Evolutionary conservation across 2,113 vertebrate genomes (phyloP), one percentile per base, ranked within the genome.

Genomic region (Tychaedon coryphoeus): DNA sequence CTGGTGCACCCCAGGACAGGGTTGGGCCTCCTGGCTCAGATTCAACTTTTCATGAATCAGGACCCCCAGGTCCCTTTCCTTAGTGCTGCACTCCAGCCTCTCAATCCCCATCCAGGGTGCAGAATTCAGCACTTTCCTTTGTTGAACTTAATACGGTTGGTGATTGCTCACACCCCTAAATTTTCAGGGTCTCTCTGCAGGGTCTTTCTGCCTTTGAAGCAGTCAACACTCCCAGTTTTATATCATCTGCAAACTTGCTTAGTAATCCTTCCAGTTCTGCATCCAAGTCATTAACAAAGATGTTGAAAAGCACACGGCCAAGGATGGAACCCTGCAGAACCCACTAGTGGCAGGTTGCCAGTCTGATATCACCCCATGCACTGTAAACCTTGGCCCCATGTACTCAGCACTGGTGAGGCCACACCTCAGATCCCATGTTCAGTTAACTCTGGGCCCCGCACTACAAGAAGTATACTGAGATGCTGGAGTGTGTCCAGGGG

Each of bases 1-100:
- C 60, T 57, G 42, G 5, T 66, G 42, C 5, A 0, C 2, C 29
- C 24, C 42, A 75, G 24, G 42, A 34, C 42, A 57, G 0, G 2
- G 5, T 2, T 29, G 34, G 16, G 31, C 13, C 10, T 25, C 43
- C 34, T 57, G 51, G 34, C 20, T 58, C 51, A 34, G 2, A 6
- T 50, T 57, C 31, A 50, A 7, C 31, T 66, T 58, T 6, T 3
- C 20, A 18, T 7, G 3, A 1, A 11, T 8, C 25, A 57, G 34
- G 6, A 31, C 25, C 1, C 0, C 6, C 16, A 25, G 13, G 16
- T 66, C 8, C 19, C 31, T 57, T 57, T 57, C 20, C 13, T 9
- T 13, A 34, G 43, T 2, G 16, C 12, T 66, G 24, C 24, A 66
- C 17, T 34, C 42, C 13, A 29, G 25, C 31, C 4, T 50, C 16